phyloP scores from a whole-genome alignment of 2,888 invertebrate genomes.

The Catocala fraxini region DNA sequence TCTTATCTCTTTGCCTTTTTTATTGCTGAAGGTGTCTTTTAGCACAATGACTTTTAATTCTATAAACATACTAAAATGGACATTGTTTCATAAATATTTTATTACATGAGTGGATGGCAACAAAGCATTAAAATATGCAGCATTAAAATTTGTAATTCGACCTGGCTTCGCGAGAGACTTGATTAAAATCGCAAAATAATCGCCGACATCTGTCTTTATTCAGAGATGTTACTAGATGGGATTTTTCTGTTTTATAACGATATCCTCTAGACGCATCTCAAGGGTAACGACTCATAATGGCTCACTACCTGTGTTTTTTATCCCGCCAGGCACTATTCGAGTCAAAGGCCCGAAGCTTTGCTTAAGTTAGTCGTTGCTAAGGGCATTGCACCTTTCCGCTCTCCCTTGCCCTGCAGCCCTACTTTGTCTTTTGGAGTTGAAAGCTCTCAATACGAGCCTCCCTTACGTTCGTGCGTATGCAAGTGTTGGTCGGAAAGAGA shows the following conservation, averaged over 20 bases:
- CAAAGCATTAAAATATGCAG: conserved; percentile 20
- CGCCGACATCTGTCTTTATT: conserved; percentile 31
- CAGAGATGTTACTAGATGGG: conserved; percentile 17
- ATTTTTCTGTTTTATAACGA: conserved; percentile 48
- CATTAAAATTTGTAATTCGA: conserved; percentile 17
- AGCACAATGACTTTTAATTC: too few species aligned
- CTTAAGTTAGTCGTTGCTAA: conserved; percentile 77
- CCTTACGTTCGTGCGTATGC: conserved; percentile 67
- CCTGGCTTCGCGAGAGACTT: not conserved
- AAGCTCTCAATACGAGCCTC: conserved; percentile 71
- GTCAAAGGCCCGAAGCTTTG: conserved; percentile 81
- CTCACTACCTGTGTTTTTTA: conserved; percentile 85
- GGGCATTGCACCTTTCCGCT: conserved; percentile 85
- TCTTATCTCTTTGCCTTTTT: not conserved
- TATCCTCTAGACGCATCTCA: conserved; percentile 81
- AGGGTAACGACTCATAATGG: conserved; percentile 82
- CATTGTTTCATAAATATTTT: too few species aligned
- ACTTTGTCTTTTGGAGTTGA: conserved; percentile 79
- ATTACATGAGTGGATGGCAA: conserved; percentile 7
- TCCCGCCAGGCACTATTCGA: conserved; percentile 69
- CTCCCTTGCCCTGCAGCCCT: conserved; percentile 87
- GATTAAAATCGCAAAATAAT: conserved; percentile 23
- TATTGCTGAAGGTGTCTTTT: conserved; percentile 3
- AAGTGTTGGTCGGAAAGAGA: conserved; percentile 78
- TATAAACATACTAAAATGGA: too few species aligned